Base-by-base conservation (phyloP, 1,140 invertebrate species). In the Drosophila triauraria region DNA sequence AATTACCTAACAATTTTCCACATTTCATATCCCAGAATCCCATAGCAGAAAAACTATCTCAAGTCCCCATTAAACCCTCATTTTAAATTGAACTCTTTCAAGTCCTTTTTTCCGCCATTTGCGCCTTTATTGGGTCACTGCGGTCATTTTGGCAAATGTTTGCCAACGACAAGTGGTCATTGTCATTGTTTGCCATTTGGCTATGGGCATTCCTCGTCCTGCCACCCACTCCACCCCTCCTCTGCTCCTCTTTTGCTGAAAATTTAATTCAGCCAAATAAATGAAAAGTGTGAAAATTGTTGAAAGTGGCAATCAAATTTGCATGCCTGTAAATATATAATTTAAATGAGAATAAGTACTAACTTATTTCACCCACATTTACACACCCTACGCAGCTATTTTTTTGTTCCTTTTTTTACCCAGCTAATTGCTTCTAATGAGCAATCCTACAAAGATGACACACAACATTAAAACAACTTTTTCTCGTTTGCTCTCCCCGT, bases 381-480 rank as follows among this genome's bases (percentile, higher is more conserved):
- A 68, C 30, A 13, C n/a, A 30, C 3, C 2, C 13, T 27, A 25
- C 13, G 9, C 38, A 12, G 17, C 59, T 40, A 42, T 42, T 30
- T 13, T 27, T n/a, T 27, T 20, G 8, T 56, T 76, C n/a, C n/a
- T 59, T 58, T 46, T 43, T 53, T 4, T 47, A 23, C 9, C 23
- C 48, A 60, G 78, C 76, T 86, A 86, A 86, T 86, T 86, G 84
- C 80, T 64, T 83, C 84, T 88, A 86, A 86, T 86, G 83, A 85
- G 82, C 70, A 76, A 69, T 51, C 71, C 50, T 68, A 75, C 47
- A 75, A 77, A 67, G 71, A 78, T 78, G 75, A 78, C 75, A 67
- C 67, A 69, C 43, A 38, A 62, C 57, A 62, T 78, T 53, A 44
- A 60, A 54, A 53, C 54, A 75, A 54, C 53, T 75, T 65, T 79